phyloP scores from a whole-genome alignment of 2,113 vertebrate genomes.

The Rhinoderma darwinii region DNA sequence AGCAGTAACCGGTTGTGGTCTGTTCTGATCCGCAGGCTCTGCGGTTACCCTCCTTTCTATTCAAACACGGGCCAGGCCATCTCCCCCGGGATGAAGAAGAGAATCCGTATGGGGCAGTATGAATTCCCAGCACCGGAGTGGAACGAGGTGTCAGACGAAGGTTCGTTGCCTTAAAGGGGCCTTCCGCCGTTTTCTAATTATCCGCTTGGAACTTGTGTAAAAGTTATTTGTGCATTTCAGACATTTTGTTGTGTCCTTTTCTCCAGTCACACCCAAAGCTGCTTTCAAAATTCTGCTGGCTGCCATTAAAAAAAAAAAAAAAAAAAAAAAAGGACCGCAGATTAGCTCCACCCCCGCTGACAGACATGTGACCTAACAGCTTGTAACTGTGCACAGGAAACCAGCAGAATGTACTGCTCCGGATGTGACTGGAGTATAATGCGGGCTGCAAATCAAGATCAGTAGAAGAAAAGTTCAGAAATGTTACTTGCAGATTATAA shows the following conservation, averaged over 20 bases:
- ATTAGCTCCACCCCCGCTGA: not conserved
- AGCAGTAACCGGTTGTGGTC: too few relatives aligned
- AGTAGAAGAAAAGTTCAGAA: too few relatives aligned
- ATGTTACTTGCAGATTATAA: too few relatives aligned
- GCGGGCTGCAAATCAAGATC: too few relatives aligned
- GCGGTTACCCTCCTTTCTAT: slow-evolving; percentile 97
- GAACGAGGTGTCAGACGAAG: slow-evolving; percentile 94
- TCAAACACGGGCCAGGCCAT: slow-evolving; percentile 98
- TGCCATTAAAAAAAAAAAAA: not conserved
- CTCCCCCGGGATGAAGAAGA: slow-evolving; percentile 97
- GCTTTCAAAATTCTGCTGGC: not conserved
- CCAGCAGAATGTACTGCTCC: not conserved
- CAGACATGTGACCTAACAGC: not conserved
- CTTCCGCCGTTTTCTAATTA: not conserved
- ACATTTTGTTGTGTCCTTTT: not conserved
- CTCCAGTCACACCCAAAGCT: not conserved
- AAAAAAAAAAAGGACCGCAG: not conserved
- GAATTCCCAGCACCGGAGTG: slow-evolving; percentile 96
- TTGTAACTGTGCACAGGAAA: not conserved
- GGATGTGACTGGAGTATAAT: not conserved
- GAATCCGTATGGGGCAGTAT: slow-evolving; percentile 97
- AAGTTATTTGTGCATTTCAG: too few relatives aligned
- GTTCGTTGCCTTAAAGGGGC: slow-evolving; percentile 67
- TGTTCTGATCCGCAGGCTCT: slow-evolving; percentile 77
- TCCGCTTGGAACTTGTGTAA: too few relatives aligned